phyloP scores from a whole-genome alignment of 2,113 vertebrate genomes.

The Engystomops pustulosus region DNA sequence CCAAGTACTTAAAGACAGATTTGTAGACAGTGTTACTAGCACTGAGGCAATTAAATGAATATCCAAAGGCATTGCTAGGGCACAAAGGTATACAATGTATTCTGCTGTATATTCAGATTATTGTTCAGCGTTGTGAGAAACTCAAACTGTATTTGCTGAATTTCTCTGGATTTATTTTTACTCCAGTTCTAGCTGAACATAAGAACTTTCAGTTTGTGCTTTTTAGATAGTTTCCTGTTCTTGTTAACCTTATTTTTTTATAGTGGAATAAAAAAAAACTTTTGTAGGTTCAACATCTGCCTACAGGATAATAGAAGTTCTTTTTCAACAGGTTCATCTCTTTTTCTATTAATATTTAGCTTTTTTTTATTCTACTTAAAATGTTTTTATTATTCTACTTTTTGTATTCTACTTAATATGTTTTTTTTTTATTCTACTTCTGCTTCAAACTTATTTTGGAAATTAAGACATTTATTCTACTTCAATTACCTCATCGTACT shows the following conservation, averaged over 20 bases:
- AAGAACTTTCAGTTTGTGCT: constrained; percentile 22
- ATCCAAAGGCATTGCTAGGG: constrained; percentile 30
- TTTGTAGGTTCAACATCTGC: neutral
- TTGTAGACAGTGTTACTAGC: constrained; percentile 35
- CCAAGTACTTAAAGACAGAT: constrained; percentile 48
- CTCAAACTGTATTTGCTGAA: neutral
- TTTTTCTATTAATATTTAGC: neutral
- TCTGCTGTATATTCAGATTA: constrained; percentile 12
- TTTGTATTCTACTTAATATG: no score
- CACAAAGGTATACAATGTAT: constrained; percentile 7
- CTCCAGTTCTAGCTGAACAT: neutral
- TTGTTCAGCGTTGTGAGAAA: constrained; percentile 14
- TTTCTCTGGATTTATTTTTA: constrained; percentile 24
- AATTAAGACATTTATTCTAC: neutral
- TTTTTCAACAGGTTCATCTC: neutral
- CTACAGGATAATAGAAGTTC: neutral
- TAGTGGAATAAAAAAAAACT: neutral
- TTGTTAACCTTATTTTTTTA: neutral
- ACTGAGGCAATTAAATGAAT: constrained; percentile 47
- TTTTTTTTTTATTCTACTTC: neutral
- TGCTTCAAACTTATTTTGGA: neutral
- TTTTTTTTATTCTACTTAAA: no score
- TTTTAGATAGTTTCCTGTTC: constrained; percentile 27
- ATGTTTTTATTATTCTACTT: no score
- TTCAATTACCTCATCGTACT: neutral